Evolutionary conservation across 2,888 invertebrate species (phyloP).

Genomic region (Lottia scabra): DNA sequence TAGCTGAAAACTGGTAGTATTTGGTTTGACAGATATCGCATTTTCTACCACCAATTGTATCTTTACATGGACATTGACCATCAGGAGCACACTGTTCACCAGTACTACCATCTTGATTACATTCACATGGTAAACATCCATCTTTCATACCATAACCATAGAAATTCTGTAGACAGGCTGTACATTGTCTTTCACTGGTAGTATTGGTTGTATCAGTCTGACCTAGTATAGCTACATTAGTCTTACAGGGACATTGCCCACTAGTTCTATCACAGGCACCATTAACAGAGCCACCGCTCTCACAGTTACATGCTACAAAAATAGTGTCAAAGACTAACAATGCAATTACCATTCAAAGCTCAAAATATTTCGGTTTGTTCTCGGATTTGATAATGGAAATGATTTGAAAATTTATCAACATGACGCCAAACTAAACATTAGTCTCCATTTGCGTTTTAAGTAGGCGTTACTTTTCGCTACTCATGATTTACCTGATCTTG

Average conservation of each 20-base stretch:
- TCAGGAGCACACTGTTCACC: slow-evolving; percentile 35
- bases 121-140: slow-evolving; percentile 34
- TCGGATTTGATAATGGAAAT: too few relatives aligned
- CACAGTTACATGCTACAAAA: slow-evolving; percentile 81
- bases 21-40: slow-evolving; percentile 31
- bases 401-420: too few relatives aligned
- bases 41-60: slow-evolving; percentile 25
- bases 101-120: slow-evolving; percentile 28
- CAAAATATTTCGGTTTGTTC: too few relatives aligned
- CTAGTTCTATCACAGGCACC: slow-evolving; percentile 74
- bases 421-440: too few relatives aligned
- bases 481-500: too few relatives aligned
- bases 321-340: background rate
- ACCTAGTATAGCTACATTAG: slow-evolving; percentile 48
- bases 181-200: slow-evolving; percentile 34
- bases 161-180: slow-evolving; percentile 35
- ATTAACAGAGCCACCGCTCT: slow-evolving; percentile 75
- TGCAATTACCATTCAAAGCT: too few relatives aligned
- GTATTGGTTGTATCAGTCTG: slow-evolving; percentile 18
- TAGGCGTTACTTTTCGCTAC: too few relatives aligned
- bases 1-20: slow-evolving; percentile 76
- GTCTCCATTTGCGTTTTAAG: too few relatives aligned
- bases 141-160: slow-evolving; percentile 33
- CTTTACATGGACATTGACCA: slow-evolving; percentile 38
- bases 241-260: slow-evolving; percentile 84